phyloP scores from a whole-genome alignment of 2,797 vertebrate genomes.

The Cyprinella venusta region DNA sequence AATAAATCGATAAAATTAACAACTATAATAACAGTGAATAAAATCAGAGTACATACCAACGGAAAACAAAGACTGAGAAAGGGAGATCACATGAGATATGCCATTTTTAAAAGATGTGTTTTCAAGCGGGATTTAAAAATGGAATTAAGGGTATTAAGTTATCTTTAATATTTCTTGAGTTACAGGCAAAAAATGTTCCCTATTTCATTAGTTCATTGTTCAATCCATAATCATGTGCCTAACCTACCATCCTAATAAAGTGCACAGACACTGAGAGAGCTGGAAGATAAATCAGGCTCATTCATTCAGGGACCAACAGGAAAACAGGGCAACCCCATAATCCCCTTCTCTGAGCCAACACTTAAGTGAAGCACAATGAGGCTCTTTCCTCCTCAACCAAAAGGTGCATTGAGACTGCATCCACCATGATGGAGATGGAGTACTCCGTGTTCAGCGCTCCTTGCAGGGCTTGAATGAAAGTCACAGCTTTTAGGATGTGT shows the following conservation, averaged over 20 bases:
- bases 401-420: not conserved
- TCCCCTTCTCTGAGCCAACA: conserved; percentile 10
- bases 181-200: too few relatives aligned
- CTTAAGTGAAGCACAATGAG: conserved; percentile 15
- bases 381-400: conserved; percentile 6
- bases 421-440: not conserved
- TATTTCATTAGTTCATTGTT: too few relatives aligned
- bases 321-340: conserved; percentile 18
- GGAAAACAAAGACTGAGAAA: too few relatives aligned
- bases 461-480: conserved; percentile 18
- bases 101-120: too few relatives aligned
- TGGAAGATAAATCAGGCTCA: not conserved
- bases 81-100: too few relatives aligned
- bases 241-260: not conserved
- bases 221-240: not conserved
- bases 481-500: conserved; percentile 15
- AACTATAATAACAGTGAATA: too few relatives aligned
- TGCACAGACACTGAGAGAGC: not conserved
- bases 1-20: too few relatives aligned
- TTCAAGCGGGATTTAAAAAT: too few relatives aligned
- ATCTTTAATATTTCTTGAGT: too few relatives aligned
- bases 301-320: conserved; percentile 8
- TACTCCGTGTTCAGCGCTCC: not conserved
- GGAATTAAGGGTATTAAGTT: too few relatives aligned
- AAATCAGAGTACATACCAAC: too few relatives aligned